Base-by-base conservation (phyloP, 2,888 invertebrate genomes). In the Tetanocera ferruginea region DNA sequence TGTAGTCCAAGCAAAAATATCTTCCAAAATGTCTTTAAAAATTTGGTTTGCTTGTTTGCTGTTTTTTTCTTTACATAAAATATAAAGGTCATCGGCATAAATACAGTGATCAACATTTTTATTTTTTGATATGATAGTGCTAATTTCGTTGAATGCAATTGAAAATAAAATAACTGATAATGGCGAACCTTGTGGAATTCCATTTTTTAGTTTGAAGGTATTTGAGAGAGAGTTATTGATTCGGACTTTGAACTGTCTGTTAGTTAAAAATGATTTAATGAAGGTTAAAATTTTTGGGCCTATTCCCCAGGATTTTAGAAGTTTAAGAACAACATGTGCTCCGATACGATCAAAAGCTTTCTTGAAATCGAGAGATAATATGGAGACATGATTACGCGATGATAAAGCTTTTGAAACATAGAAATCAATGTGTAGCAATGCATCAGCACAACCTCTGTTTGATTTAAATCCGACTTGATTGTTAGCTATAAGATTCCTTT, bases 111-210 rank as follows among this genome's bases (percentile, higher is more conserved):
- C 73, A 9, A 77, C 0, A 17, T 73, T 19, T 2, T 62, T 72
- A 6, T 75, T 52, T 37, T 51, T 76, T 37, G 23, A 52, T 5
- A 80, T 77, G 23, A 79, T 80, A 19, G 25, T 52, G 9, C 60
- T 69, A 5, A 81, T 75, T 19, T 78, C 76, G 31, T 78, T 77
- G 17, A 81, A 79, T 31, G 78, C 79, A 14, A 78, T 77, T 2
- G 66, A 67, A 51, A 80, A 80, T 0, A 81, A 51, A 4, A 81
- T 71, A 28, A 81, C 79, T 0, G 80, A 80, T 11, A 78, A 25
- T 17, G 72, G 77, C 5, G 75, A 76, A 43, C 76, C 78, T 25
- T 79, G n/a, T n/a, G n/a, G n/a, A n/a, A n/a, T n/a, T n/a, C n/a
- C n/a, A 76, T 75, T 75, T 19, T 66, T 3, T n/a, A 67, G 28